A percentile compares a stretch with the other conserved stretches of the same genome.
Conservation (phyloP, 2,797 vertebrate genomes). For the Ctenopoma kingsleyae region DNA sequence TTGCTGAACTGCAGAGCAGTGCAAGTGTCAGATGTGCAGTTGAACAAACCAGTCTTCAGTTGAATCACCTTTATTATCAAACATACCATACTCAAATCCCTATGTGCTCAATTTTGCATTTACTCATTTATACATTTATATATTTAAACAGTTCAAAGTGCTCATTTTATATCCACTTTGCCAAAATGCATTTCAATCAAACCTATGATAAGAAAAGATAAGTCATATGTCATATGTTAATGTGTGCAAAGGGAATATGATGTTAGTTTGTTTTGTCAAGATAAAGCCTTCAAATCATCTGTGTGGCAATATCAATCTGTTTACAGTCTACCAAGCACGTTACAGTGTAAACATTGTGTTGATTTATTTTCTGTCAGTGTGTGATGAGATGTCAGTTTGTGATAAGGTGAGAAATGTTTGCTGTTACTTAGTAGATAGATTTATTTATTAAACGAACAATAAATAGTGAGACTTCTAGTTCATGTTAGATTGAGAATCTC, state of each 20-base stretch:
- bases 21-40: constrained; percentile 3
- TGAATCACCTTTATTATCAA: constrained; percentile 11
- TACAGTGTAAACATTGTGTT: not conserved
- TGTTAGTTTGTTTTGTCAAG: constrained; percentile 5
- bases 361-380: constrained; percentile 19
- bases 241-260: not conserved
- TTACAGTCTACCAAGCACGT: constrained; percentile 12
- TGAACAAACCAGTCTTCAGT: constrained; percentile 10
- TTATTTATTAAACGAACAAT: not conserved
- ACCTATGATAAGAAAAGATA: constrained; percentile 9
- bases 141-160: constrained; percentile 4
- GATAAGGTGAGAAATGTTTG: constrained; percentile 12
- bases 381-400: not conserved
- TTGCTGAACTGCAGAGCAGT: constrained; percentile 16
- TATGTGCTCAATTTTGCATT: not conserved
- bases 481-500: constrained; percentile 10
- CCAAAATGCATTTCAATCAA: not conserved
- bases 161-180: not conserved
- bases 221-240: constrained; percentile 4
- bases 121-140: not conserved
- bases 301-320: constrained; percentile 4
- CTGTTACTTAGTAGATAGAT: not conserved
- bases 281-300: not conserved
- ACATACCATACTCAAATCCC: not conserved
- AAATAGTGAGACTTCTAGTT: not conserved